Conservation (phyloP, 2,113 vertebrate species). For the Corapipo altera region DNA sequence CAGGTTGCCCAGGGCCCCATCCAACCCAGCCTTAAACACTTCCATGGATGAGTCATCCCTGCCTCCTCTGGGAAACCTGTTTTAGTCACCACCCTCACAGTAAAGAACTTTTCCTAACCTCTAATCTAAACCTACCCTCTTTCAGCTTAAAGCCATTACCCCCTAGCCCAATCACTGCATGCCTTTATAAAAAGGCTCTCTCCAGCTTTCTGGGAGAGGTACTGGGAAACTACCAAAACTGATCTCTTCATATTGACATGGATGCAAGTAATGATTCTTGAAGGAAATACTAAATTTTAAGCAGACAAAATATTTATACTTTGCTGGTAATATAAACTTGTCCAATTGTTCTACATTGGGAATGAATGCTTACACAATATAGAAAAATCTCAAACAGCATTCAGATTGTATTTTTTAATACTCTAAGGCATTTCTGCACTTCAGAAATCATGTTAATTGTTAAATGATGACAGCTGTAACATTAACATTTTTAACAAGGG, state of each 20-base stretch:
- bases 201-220: not conserved
- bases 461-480: constrained; percentile 27
- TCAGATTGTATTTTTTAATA: not conserved
- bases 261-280: not conserved
- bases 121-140: not conserved
- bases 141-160: not conserved
- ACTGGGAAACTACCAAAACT: not conserved
- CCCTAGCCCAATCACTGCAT: not conserved
- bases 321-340: not conserved
- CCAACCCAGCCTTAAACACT: not conserved
- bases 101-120: not conserved
- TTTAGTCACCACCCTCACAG: not conserved
- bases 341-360: not conserved
- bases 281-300: constrained; percentile 39
- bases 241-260: not conserved
- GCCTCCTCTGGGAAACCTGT: not conserved
- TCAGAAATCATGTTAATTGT: constrained; percentile 11
- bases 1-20: not conserved
- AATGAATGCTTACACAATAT: not conserved
- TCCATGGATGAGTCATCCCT: accelerated
- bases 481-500: constrained; percentile 50
- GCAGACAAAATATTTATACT: not conserved
- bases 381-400: not conserved
- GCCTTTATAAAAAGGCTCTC: not conserved
- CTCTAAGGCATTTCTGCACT: not conserved